Evolutionary conservation across 2,888 invertebrate genomes (phyloP).

Genomic region (Tetragonisca angustula): DNA sequence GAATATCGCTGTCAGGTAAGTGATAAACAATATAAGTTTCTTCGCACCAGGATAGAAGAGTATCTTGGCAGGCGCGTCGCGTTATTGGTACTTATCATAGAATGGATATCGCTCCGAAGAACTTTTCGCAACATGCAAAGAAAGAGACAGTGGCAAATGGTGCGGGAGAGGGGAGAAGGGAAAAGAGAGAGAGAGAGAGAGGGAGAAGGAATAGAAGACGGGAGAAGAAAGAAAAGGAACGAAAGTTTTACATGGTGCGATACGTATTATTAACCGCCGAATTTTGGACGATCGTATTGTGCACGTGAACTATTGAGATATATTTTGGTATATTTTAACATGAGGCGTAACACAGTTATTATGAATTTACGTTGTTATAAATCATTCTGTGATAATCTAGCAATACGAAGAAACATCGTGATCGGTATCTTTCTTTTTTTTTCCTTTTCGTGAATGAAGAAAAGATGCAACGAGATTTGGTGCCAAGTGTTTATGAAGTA

Average conservation of each 20-base stretch:
- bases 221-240: slow-evolving; percentile 15
- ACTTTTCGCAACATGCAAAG: slow-evolving; percentile 47
- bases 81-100: slow-evolving; percentile 57
- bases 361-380: background rate
- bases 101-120: slow-evolving; percentile 62
- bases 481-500: slow-evolving; percentile 6
- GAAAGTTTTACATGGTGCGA: slow-evolving; percentile 55
- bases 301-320: slow-evolving; percentile 43
- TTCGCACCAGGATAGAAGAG: slow-evolving; percentile 69
- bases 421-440: background rate
- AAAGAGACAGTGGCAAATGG: slow-evolving; percentile 15
- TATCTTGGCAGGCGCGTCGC: slow-evolving; percentile 57
- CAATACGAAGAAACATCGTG: background rate
- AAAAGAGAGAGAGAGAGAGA: slow-evolving; percentile 14
- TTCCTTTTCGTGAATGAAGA: slow-evolving; percentile 15
- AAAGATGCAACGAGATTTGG: background rate
- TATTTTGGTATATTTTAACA: slow-evolving; percentile 43
- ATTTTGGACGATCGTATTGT: slow-evolving; percentile 38
- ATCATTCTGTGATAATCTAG: slow-evolving; percentile 1
- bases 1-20: slow-evolving; percentile 78
- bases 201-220: background rate
- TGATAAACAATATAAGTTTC: slow-evolving; percentile 80
- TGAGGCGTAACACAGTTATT: background rate
- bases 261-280: slow-evolving; percentile 37
- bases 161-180: slow-evolving; percentile 5